Evolutionary conservation across 2,797 vertebrate species (phyloP), one percentile per base, ranked within the genome.

Genomic region (Otolemur crassicaudatus): DNA sequence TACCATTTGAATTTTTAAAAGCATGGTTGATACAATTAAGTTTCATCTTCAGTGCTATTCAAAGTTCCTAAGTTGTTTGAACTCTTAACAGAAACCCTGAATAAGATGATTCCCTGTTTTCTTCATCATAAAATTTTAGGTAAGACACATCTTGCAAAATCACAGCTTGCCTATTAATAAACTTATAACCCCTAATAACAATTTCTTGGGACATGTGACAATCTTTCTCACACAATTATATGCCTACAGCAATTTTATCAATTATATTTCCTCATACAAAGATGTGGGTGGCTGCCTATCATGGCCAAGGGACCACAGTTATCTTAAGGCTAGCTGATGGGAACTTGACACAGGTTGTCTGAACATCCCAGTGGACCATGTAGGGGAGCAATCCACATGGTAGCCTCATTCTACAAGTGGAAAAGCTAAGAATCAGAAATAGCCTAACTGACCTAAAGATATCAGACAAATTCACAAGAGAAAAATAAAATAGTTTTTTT

Each of bases 31-130:
- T 27, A 73, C 10, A 40, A 80, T 61, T 63, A 56, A 76, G 14
- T 79, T 93, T 94, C 65, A 10, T 87, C 65, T 87, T 92, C 22
- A 80, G 29, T 90, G 92, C 84, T 29, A 34, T 81, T 87, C 65
- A 58, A 95, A 77, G 65, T 60, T 34, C 76, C 34, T 82, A 82
- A 85, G 20, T 56, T 56, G 37, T 84, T 80, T 56, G 20, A 87
- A 90, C 29, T 77, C 49, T 80, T 58, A 72, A 92, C 85, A 76
- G 53, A 29, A 87, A 87, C 14, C 4, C 72, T 73, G 49, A 1
- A 19, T 34, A 43, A 76, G 34, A 73, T 75, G 40, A 53, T 14
- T 70, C 49, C 31, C n/a, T 3, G 20, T 75, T 29, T 23, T 40
- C 46, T 87, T 82, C 63, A 49, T 85, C 56, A 37, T 34, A 72